Evolutionary conservation across 2,888 invertebrate genomes (phyloP).

Genomic region (Synergus gifuensis): DNA sequence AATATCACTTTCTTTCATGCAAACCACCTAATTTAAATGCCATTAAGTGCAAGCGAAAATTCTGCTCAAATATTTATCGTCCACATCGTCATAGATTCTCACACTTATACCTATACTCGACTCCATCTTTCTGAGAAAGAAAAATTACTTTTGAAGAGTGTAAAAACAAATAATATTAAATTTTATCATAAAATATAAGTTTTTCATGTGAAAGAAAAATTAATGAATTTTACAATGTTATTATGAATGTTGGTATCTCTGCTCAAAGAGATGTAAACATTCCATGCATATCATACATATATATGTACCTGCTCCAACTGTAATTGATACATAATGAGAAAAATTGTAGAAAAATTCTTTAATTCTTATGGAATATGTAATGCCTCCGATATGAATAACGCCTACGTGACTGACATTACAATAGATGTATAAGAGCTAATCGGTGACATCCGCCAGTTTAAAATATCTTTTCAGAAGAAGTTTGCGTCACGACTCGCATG

Average conservation of each 20-base stretch:
- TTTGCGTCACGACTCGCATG: constrained; percentile 50
- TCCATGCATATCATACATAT: not conserved
- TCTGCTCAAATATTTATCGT: constrained; percentile 43
- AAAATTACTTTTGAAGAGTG: not conserved
- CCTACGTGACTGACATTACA: constrained; percentile 50
- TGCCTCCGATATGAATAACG: constrained; percentile 51
- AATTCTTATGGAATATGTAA: constrained; percentile 42
- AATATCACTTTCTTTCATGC: constrained; percentile 24
- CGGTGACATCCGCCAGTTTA: constrained; percentile 51
- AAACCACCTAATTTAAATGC: constrained; percentile 19
- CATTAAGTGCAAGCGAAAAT: constrained; percentile 33
- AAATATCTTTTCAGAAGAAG: constrained; percentile 54
- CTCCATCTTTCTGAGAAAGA: not conserved
- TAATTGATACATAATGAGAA: not conserved
- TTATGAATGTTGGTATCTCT: not conserved
- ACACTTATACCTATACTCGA: not conserved
- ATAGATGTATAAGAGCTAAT: constrained; percentile 49
- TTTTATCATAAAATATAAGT: no score
- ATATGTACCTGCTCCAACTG: not conserved
- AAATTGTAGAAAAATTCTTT: constrained; percentile 11
- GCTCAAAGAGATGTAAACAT: not conserved
- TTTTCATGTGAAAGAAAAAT: no score
- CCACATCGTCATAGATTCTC: constrained; percentile 26
- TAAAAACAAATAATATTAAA: no score
- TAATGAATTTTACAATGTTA: no score